Evolutionary conservation across 2,797 vertebrate genomes (phyloP).

Genomic region (Paguma larvata): DNA sequence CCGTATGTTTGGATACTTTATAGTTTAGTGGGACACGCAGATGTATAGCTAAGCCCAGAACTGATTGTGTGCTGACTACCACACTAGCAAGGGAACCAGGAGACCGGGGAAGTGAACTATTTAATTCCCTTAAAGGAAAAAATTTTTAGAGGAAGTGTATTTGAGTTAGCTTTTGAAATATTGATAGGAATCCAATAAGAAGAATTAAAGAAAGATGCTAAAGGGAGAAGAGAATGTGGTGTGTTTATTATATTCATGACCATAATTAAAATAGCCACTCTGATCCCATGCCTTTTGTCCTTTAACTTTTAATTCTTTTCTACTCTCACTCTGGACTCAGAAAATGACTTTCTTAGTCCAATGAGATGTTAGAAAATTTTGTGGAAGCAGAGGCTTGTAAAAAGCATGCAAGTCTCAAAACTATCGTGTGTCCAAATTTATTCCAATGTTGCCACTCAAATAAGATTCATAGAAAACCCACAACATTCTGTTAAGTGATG

Average conservation of each 20-base stretch:
- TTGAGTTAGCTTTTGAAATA: not conserved
- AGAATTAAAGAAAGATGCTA: not conserved
- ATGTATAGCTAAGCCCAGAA: not conserved
- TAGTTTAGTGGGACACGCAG: not conserved
- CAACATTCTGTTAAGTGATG: not conserved
- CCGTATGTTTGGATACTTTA: not conserved
- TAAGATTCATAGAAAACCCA: not conserved
- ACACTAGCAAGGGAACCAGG: not conserved
- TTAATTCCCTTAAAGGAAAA: not conserved
- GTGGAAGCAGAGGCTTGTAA: not conserved
- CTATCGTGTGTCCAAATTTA: not conserved
- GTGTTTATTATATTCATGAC: not conserved
- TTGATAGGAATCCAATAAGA: not conserved
- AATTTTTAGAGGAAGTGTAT: not conserved
- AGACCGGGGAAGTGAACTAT: not conserved
- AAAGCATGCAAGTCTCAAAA: not conserved
- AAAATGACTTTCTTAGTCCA: not conserved
- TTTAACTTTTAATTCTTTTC: not conserved
- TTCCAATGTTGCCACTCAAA: not conserved
- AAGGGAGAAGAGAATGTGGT: too few species aligned
- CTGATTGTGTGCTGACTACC: fast-evolving
- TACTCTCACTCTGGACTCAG: not conserved
- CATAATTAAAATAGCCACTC: not conserved
- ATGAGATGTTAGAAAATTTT: not conserved
- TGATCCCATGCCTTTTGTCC: not conserved